Conservation (phyloP, 1,140 invertebrate genomes). For the Drosophila elegans region DNA sequence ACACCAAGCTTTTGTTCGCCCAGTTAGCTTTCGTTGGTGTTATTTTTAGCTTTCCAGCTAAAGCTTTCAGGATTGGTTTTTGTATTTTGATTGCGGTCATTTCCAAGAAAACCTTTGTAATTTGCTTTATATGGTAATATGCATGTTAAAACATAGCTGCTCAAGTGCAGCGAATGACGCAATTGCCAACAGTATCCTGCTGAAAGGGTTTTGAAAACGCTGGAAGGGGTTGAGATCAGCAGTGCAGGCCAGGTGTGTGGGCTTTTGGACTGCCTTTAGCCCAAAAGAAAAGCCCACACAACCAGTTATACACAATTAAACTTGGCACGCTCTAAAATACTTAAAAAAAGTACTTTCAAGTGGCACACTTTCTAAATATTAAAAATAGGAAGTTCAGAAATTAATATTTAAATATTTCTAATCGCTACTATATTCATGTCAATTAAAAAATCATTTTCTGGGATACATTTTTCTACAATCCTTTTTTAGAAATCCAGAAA, state of each 20-base stretch:
- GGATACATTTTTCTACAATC: too few relatives aligned
- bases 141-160: neutral
- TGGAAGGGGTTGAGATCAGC: slow-evolving; percentile 49
- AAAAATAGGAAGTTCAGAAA: too few relatives aligned
- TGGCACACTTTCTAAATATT: too few relatives aligned
- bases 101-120: slow-evolving; percentile 22
- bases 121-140: neutral
- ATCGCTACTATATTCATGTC: too few relatives aligned
- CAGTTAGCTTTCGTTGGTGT: slow-evolving; percentile 43
- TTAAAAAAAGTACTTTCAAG: too few relatives aligned
- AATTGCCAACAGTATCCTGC: slow-evolving; percentile 21
- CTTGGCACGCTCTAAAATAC: slow-evolving; percentile 6
- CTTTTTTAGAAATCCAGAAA: too few relatives aligned
- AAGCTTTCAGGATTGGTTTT: slow-evolving; percentile 51
- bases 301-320: slow-evolving; percentile 16
- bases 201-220: neutral
- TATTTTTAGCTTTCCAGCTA: slow-evolving; percentile 58
- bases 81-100: slow-evolving; percentile 2
- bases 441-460: too few relatives aligned
- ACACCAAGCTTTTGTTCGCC: slow-evolving; percentile 26
- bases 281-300: slow-evolving; percentile 42
- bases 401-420: too few relatives aligned
- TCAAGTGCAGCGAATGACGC: slow-evolving; percentile 48
- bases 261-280: slow-evolving; percentile 8
- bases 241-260: slow-evolving; percentile 24